Evolutionary conservation across 2,888 invertebrate genomes (phyloP).

Genomic region (Lapara coniferarum): DNA sequence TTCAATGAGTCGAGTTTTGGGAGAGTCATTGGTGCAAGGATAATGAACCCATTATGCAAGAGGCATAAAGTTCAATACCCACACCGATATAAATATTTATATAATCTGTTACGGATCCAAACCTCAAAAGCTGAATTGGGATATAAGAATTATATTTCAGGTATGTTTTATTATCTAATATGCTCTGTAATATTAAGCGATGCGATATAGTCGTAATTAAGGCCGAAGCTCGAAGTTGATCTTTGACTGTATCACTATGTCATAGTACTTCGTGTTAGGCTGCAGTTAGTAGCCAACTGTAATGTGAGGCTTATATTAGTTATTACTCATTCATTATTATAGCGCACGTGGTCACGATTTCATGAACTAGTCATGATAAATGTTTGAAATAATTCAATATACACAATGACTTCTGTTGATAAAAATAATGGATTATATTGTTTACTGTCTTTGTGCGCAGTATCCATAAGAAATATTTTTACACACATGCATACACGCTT

Average conservation of each 20-base stretch:
- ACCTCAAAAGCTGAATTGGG: too few relatives aligned
- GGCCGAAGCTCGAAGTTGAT: background rate
- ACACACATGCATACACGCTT: too few relatives aligned
- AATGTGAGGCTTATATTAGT: background rate
- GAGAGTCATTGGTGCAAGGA: too few relatives aligned
- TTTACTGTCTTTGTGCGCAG: background rate
- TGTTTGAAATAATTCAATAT: constrained; percentile 6
- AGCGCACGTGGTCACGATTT: constrained; percentile 8
- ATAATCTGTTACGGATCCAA: too few relatives aligned
- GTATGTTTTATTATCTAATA: background rate
- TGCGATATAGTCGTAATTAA: too few relatives aligned
- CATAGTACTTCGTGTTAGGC: background rate
- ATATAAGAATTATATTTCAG: too few relatives aligned
- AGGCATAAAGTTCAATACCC: too few relatives aligned
- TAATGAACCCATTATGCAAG: too few relatives aligned
- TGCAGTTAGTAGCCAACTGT: background rate
- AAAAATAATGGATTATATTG: background rate
- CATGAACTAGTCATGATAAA: constrained; percentile 1
- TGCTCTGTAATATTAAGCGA: background rate
- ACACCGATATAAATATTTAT: too few relatives aligned
- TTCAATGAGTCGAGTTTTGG: too few relatives aligned
- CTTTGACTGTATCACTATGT: background rate
- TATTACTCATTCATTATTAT: background rate
- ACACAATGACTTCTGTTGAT: background rate
- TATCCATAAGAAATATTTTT: background rate